A percentile compares a stretch with the other conserved stretches of the same genome.
Conservation (phyloP, 2,888 invertebrate species). For the Dendrolimus houi region DNA sequence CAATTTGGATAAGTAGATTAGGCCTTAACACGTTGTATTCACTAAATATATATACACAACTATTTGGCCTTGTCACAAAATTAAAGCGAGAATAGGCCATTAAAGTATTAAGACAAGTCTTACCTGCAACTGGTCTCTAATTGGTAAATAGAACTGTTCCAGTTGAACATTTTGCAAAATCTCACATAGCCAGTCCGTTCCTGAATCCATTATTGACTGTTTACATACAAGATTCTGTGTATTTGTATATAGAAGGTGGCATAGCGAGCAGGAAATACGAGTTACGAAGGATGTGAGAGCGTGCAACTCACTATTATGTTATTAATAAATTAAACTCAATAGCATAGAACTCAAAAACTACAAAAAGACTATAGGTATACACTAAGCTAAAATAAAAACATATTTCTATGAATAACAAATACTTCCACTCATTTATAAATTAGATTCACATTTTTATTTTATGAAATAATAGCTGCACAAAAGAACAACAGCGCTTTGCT, state of each 20-base stretch:
- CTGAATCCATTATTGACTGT: conserved; percentile 52
- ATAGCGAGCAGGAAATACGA: conserved; percentile 62
- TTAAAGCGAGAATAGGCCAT: no score
- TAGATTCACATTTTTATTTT: not conserved
- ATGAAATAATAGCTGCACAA: not conserved
- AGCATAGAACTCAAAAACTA: not conserved
- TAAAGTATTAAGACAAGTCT: conserved; percentile 10
- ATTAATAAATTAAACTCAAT: not conserved
- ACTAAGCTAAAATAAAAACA: not conserved
- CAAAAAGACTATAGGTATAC: not conserved
- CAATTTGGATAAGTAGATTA: no score
- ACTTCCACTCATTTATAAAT: not conserved
- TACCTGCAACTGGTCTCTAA: conserved; percentile 94
- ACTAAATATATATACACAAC: no score
- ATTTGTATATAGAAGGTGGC: conserved; percentile 32
- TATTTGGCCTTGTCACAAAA: no score
- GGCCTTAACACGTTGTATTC: no score
- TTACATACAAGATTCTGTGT: conserved; percentile 17
- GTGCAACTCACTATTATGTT: conserved; percentile 2
- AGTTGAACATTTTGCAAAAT: conserved; percentile 93
- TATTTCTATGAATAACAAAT: not conserved
- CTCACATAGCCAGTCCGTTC: conserved; percentile 89
- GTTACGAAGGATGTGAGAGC: conserved; percentile 28
- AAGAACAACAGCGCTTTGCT: not conserved
- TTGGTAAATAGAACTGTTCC: conserved; percentile 91